Evolutionary conservation across 1,140 invertebrate genomes (phyloP).

Genomic region (Potamilus streckersoni): DNA sequence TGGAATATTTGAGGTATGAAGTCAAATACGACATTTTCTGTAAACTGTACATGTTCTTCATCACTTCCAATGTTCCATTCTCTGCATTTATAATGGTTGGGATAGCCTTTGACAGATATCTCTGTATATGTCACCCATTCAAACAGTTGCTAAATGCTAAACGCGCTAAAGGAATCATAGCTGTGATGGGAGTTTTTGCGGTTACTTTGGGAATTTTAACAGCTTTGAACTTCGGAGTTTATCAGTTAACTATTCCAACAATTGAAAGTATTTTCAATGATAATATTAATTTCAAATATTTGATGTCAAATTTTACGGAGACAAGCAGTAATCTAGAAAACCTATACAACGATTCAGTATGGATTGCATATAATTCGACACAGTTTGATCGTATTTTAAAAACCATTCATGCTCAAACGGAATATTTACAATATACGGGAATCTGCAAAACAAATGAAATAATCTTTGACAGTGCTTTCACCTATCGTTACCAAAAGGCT

Average conservation of each 20-base stretch:
- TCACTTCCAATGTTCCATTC: constrained; percentile 64
- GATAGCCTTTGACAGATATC: constrained; percentile 65
- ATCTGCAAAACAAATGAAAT: constrained; percentile 45
- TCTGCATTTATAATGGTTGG: constrained; percentile 66
- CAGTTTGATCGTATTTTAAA: neutral
- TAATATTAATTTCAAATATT: neutral
- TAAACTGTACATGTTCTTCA: constrained; percentile 64
- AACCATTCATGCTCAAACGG: neutral
- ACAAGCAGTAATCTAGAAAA: neutral
- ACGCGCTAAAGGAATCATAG: constrained; percentile 55
- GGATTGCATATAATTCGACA: neutral
- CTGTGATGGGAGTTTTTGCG: constrained; percentile 48
- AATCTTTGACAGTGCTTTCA: constrained; percentile 47
- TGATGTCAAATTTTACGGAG: neutral
- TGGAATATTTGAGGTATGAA: constrained; percentile 51
- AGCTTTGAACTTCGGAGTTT: constrained; percentile 54
- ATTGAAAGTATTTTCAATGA: neutral
- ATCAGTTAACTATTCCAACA: constrained; percentile 16
- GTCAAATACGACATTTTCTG: constrained; percentile 55
- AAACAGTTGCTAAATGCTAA: constrained; percentile 53
- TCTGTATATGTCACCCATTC: constrained; percentile 66
- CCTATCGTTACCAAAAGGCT: constrained; percentile 47
- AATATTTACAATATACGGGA: constrained; percentile 36
- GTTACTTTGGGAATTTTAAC: constrained; percentile 56
- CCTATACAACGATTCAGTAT: neutral